Evolutionary conservation across 2,113 vertebrate genomes (phyloP).

Genomic region (Notechis scutatus): DNA sequence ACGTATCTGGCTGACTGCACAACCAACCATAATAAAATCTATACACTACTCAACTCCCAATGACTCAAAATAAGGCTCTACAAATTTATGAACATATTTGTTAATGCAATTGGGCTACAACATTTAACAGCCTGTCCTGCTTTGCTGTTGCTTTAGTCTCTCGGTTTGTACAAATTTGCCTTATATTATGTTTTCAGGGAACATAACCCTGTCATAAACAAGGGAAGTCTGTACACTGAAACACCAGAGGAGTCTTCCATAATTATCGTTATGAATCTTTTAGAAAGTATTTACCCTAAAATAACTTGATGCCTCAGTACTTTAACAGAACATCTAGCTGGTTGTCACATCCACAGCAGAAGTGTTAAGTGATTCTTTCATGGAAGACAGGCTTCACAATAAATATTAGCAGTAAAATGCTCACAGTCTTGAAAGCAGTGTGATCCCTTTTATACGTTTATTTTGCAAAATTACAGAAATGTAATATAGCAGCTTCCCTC

Average conservation of each 20-base stretch:
- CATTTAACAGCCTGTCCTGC: background rate
- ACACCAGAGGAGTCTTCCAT: background rate
- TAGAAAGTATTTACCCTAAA: background rate
- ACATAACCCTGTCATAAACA: background rate
- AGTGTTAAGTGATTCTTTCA: too few relatives aligned
- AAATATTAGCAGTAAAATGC: background rate
- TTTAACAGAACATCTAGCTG: background rate
- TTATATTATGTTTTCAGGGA: background rate
- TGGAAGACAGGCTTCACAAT: background rate
- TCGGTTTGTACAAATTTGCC: background rate
- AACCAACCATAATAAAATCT: background rate
- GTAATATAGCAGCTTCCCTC: background rate
- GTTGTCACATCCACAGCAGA: background rate
- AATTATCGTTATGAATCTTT: background rate
- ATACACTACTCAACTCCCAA: background rate
- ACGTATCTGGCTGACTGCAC: background rate
- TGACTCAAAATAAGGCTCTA: background rate
- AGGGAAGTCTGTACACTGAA: background rate
- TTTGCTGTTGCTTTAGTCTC: background rate
- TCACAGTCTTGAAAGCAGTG: background rate
- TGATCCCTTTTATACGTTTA: background rate
- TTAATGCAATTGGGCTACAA: background rate
- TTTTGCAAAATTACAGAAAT: background rate
- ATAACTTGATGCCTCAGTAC: background rate
- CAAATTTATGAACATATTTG: background rate